Evolutionary conservation across 2,113 vertebrate species (phyloP), one percentile per base, ranked within the genome.

Genomic region (Oxyruncus cristatus): DNA sequence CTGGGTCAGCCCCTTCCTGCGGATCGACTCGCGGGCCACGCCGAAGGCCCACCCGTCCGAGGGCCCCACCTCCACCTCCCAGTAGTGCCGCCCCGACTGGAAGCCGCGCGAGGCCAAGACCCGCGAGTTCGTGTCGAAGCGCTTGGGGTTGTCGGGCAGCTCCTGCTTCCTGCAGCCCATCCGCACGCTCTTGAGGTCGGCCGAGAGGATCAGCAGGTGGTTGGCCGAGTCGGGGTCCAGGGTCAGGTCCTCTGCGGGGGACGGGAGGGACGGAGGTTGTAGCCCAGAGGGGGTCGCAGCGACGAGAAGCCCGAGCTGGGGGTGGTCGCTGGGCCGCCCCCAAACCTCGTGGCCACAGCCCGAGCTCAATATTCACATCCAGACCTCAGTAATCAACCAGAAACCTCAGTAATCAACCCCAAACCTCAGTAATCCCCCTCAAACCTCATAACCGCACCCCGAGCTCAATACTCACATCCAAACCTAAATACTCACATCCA

Each of bases 21-120:
- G 87, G 2, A 99, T 92, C 0, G 99, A 99, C 26, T 98, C 99
- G 2, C 84, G 97, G 85, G 98, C 99, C 93, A 99, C 98, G 0
- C 99, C 99, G 1, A 99, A 98, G 33, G 99, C 98, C 99, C 99
- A 99, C 77, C 99, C 99, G 0, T 98, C 98, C 20, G 98, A 85
- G 1, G 97, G 89, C 1, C 99, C 98, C 81, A 98, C 98, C 71
- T 98, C 98, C 85, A 98, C 98, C 35, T 98, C 98, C 98, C 98
- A 98, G 87, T 98, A 97, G 37, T 98, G 98, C 1, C 98, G 85
- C 1, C 98, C 98, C 0, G 97, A 93, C 8, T 58, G 19, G 95
- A 98, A 98, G 1, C 98, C 97, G 0, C 86, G 77, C 21, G 79
- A 90, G 0, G 98, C 98, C 96, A 98, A 8, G 2, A 98, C 98